Evolutionary conservation across 2,888 invertebrate genomes (phyloP), one percentile per base, ranked within the genome.

Genomic region (Ommatoiulus sabulosus): DNA sequence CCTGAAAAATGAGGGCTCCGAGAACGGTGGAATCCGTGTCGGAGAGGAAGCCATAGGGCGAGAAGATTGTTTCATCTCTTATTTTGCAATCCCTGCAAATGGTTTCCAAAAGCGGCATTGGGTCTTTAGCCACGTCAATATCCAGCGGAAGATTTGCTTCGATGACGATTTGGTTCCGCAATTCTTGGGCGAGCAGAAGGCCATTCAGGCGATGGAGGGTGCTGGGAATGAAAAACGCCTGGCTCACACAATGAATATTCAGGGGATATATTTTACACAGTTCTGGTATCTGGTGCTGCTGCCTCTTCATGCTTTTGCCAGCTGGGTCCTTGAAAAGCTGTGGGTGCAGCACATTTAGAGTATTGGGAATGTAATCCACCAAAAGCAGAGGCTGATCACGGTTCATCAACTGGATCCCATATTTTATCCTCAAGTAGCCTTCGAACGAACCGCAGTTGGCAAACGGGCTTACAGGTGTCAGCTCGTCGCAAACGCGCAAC

Each of bases 171-270:
- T 35, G 44, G 17, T 24, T 17, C 15, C 17, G 72, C 0, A 98
- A 93, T 91, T 97, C 96, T 90, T 97, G 95, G 0, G 96, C 96
- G 80, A 95, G 92, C 15, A 97, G 93, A 35, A 97, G 92, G 92
- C 95, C 95, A 87, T 94, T 93, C 87, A 95, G 93, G 92, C 99
- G 95, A 91, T 97, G 96, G 48, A 99, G 91, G 89, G 98, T 94
- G 35, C 96, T 96, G 0, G 99, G 99, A 89, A 99, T 92, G 88
- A 96, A 94, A 1, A 95, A 95, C 0, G 97, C 96, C 92, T 98
- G 97, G 43, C 96, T 94, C 97, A 98, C 98, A 89, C 98, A 93
- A 1, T 93, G 92, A 2, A 93, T 93, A 0, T 93, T 93, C 72
- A 94, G 92, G 2, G 94, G 93, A 91, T 94, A 93, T 15, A 95